A percentile compares a stretch with the other conserved stretches of the same genome.
Evolutionary conservation across 2,888 invertebrate species (phyloP).

Genomic region (Drosophila aldrichi): DNA sequence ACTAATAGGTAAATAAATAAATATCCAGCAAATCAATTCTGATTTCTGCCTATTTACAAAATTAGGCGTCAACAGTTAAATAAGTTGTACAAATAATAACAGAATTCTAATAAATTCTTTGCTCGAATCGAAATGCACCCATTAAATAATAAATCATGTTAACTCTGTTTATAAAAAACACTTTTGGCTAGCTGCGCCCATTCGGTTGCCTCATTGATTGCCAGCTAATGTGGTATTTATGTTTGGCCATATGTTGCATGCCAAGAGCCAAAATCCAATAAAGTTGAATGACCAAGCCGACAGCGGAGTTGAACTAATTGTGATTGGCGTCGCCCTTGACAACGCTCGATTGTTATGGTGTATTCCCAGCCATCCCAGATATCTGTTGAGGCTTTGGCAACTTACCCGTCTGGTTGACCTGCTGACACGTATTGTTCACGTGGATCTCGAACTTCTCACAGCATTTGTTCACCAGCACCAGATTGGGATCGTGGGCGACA

Average conservation of each 20-base stretch:
- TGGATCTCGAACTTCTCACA: conserved; percentile 90
- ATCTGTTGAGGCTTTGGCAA: neutral
- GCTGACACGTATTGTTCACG: conserved; percentile 89
- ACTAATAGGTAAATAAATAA: conserved; percentile 21
- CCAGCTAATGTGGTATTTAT: conserved; percentile 54
- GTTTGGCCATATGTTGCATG: conserved; percentile 55
- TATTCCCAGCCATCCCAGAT: conserved; percentile 1
- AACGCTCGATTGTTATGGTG: conserved; percentile 36
- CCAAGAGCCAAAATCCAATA: conserved; percentile 62
- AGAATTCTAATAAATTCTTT: neutral
- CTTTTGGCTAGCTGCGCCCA: conserved; percentile 17
- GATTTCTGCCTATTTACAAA: neutral
- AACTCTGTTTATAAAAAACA: conserved; percentile 29
- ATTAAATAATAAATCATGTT: conserved; percentile 36
- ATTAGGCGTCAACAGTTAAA: neutral
- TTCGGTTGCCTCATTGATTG: conserved; percentile 38
- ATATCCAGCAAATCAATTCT: neutral
- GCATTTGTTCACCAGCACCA: conserved; percentile 90
- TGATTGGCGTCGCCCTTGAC: conserved; percentile 48
- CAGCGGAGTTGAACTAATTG: conserved; percentile 32
- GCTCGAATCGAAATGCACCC: neutral
- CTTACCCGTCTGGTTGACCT: conserved; percentile 87
- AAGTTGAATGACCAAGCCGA: conserved; percentile 67
- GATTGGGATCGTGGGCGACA: conserved; percentile 40
- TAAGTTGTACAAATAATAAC: neutral